Conservation (phyloP, 2,888 invertebrate species). For the Himalopsyche anomala region DNA sequence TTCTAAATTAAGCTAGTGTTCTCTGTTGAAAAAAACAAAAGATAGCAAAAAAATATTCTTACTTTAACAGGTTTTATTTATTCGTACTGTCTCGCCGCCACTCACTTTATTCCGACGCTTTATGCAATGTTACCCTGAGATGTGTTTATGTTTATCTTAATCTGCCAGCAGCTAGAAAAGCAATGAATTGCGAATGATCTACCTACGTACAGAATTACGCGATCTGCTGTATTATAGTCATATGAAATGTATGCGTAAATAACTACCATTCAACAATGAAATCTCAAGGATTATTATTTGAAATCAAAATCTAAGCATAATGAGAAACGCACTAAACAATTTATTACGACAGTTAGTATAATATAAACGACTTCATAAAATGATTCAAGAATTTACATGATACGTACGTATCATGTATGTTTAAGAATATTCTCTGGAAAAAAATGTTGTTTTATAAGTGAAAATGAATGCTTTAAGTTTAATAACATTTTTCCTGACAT, state of each 20-base stretch:
- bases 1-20: too few species aligned
- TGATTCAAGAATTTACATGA: too few species aligned
- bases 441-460: too few species aligned
- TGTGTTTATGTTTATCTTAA: slow-evolving; percentile 62
- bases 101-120: slow-evolving; percentile 45
- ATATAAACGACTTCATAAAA: too few species aligned
- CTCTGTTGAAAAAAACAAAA: too few species aligned
- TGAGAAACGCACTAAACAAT: neutral
- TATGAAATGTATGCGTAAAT: slow-evolving; percentile 2
- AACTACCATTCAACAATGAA: neutral
- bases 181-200: slow-evolving; percentile 40
- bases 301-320: neutral
- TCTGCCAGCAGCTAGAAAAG: slow-evolving; percentile 54
- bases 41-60: too few species aligned
- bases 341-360: too few species aligned
- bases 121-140: slow-evolving; percentile 51
- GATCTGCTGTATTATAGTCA: slow-evolving; percentile 1
- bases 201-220: slow-evolving; percentile 22
- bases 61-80: too few species aligned
- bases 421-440: too few species aligned
- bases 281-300: neutral
- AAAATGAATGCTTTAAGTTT: too few species aligned
- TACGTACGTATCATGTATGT: too few species aligned
- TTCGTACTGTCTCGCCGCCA: neutral
- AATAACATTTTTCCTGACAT: too few species aligned